phyloP scores from a whole-genome alignment of 2,797 vertebrate genomes.

The Hydrolagus colliei region DNA sequence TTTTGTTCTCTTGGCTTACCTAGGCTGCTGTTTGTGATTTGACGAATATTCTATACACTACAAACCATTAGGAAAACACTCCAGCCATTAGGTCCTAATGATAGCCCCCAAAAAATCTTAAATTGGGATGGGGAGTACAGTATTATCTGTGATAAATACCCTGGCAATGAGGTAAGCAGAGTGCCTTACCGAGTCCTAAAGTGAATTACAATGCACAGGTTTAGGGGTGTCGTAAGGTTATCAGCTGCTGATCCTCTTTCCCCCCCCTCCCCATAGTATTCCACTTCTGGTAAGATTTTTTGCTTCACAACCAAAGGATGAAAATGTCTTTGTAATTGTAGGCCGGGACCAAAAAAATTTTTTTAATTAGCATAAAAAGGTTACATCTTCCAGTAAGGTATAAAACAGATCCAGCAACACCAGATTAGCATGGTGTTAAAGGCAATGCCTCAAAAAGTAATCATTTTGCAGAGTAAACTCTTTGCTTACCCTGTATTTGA shows the following conservation, averaged over 20 bases:
- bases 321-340: background rate
- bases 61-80: constrained; percentile 12
- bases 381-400: background rate
- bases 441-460: background rate
- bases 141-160: background rate
- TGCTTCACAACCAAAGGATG: background rate
- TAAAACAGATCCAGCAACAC: background rate
- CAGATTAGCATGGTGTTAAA: background rate
- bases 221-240: constrained; percentile 2
- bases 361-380: background rate
- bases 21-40: background rate
- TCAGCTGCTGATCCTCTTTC: background rate
- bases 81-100: background rate
- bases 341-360: background rate
- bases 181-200: constrained; percentile 23
- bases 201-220: background rate
- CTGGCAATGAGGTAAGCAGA: constrained; percentile 16
- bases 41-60: constrained; percentile 5
- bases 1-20: background rate
- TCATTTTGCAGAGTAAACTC: background rate
- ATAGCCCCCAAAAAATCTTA: too few relatives aligned
- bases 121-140: too few relatives aligned
- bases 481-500: background rate
- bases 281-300: background rate
- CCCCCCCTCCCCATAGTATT: background rate